Percentiles rank a stretch among this genome's conserved stretches.
Conservation (phyloP, 2,888 invertebrate species). For the Agelastica alni region DNA sequence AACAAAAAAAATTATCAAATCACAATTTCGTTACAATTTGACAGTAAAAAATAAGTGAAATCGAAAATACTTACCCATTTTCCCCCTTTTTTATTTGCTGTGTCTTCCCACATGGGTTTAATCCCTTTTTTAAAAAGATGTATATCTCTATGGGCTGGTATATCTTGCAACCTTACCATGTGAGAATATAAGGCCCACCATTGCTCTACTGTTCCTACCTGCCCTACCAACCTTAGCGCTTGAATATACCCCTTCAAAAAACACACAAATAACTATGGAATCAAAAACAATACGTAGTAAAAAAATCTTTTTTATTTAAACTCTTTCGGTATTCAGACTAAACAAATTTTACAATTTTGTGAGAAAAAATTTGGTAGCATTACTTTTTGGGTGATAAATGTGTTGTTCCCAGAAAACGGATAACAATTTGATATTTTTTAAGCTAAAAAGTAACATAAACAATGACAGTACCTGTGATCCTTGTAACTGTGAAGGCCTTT, state of each 20-base stretch:
- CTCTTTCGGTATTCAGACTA: too few species aligned
- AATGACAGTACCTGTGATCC: constrained; percentile 58
- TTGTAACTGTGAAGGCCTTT: constrained; percentile 57
- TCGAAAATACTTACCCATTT: constrained; percentile 97
- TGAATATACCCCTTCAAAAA: constrained; percentile 59
- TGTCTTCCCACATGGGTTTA: constrained; percentile 99
- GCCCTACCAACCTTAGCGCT: constrained; percentile 85
- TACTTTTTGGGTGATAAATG: too few species aligned
- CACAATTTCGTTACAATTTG: too few species aligned
- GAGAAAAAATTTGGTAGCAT: too few species aligned
- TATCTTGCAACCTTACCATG: constrained; percentile 84
- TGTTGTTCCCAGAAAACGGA: too few species aligned
- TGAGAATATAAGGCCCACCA: constrained; percentile 97
- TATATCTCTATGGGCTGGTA: constrained; percentile 89
- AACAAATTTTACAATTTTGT: too few species aligned
- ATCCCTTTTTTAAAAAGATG: constrained; percentile 98
- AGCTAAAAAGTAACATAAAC: too few species aligned
- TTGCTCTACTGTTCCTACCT: constrained; percentile 92
- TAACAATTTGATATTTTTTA: too few species aligned
- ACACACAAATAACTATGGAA: neutral
- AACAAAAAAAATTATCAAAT: too few species aligned
- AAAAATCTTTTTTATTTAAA: too few species aligned
- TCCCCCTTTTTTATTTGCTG: constrained; percentile 93
- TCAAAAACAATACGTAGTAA: too few species aligned
- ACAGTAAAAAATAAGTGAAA: too few species aligned